Conservation (phyloP, 2,888 invertebrate species). For the Microdon myrmicae region DNA sequence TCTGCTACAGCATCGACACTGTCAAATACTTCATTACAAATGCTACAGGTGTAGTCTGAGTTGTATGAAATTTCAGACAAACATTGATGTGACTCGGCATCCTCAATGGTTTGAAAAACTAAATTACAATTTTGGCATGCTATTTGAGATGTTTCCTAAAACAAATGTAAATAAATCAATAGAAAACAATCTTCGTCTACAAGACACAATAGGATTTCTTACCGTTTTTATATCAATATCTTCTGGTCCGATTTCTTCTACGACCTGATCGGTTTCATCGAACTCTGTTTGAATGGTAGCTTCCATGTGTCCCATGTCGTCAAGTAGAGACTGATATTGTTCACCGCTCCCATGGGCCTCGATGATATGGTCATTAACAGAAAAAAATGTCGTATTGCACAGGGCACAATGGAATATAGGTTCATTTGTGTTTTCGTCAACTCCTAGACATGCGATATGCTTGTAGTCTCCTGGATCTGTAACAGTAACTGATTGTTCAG, state of each 20-base stretch:
- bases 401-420: conserved; percentile 40
- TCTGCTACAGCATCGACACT: conserved; percentile 1
- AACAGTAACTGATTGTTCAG: no score
- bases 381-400: conserved; percentile 34
- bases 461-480: neutral
- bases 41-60: conserved; percentile 1
- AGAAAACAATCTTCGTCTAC: neutral
- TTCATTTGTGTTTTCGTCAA: conserved; percentile 1
- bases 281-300: neutral
- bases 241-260: neutral
- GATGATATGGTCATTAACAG: conserved; percentile 31
- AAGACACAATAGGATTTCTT: neutral
- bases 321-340: conserved; percentile 1
- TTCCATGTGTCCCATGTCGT: conserved; percentile 8
- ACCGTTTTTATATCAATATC: conserved; percentile 3
- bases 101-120: conserved; percentile 1
- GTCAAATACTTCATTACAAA: conserved; percentile 5
- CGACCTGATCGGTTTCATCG: neutral
- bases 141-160: conserved; percentile 16
- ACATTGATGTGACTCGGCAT: conserved; percentile 21
- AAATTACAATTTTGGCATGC: conserved; percentile 10
- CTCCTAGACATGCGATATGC: conserved; percentile 8
- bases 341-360: neutral
- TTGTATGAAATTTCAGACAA: neutral
- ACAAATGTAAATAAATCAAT: neutral